These are phyloP conservation scores for Eupithecia abbreviata DNA, from an alignment of 2,888 invertebrate species.

Conservation along the genomic window DNA sequence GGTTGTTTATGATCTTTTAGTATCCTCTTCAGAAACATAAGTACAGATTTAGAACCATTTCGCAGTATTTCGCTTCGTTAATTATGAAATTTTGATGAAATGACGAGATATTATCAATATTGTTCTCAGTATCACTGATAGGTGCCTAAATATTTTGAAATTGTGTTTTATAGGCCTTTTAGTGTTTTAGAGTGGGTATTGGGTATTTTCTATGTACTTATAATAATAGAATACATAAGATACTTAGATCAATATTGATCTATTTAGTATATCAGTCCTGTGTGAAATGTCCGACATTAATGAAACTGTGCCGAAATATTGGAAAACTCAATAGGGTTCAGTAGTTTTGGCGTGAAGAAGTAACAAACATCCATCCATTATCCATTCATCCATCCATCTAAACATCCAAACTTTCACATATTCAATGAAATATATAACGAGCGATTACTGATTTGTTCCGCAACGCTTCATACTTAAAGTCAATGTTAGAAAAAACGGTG, in stretches of 20 bases:
- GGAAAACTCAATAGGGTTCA: no score
- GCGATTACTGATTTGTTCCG: constrained; percentile 2
- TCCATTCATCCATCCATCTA: no score
- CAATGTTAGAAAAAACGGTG: constrained; percentile 28
- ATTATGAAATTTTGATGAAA: background rate
- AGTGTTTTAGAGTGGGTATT: background rate
- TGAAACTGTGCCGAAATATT: no score
- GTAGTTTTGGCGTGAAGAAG: no score
- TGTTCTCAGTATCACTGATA: background rate
- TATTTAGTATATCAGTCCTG: no score
- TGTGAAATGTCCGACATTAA: no score
- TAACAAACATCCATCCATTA: no score
- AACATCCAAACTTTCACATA: background rate
- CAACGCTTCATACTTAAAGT: constrained; percentile 21
- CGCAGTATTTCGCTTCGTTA: background rate
- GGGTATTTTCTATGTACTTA: no score
- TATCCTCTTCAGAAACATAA: background rate
- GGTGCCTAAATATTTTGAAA: background rate
- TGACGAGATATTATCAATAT: background rate
- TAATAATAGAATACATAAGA: no score
- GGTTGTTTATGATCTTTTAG: background rate
- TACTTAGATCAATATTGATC: no score
- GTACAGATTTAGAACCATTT: background rate
- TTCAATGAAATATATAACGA: background rate
- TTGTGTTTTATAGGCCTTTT: background rate